phyloP scores from a whole-genome alignment of 2,888 invertebrate species.

The Plagiodera versicolora region DNA sequence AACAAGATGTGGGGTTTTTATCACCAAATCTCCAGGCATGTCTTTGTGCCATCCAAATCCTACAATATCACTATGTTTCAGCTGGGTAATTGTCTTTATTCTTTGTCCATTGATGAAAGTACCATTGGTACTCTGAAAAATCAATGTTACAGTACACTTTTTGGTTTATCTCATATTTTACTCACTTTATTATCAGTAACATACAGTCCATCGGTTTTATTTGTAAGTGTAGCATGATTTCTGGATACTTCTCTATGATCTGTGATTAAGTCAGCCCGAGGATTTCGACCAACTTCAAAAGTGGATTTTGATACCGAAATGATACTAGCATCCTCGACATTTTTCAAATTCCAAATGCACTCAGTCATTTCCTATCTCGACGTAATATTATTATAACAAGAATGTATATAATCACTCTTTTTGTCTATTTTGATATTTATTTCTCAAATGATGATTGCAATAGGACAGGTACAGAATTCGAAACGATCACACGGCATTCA shows the following conservation, averaged over 20 bases:
- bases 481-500: too few species aligned
- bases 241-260: conserved; percentile 22
- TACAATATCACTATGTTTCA: conserved; percentile 57
- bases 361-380: conserved; percentile 15
- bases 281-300: conserved; percentile 25
- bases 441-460: too few species aligned
- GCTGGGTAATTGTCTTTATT: conserved; percentile 50
- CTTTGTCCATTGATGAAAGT: conserved; percentile 58
- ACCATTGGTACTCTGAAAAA: conserved; percentile 63
- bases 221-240: conserved; percentile 25
- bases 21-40: conserved; percentile 4
- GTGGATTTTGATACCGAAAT: conserved; percentile 17
- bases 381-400: background rate
- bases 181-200: conserved; percentile 25
- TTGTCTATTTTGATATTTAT: too few species aligned
- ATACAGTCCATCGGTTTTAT: conserved; percentile 17
- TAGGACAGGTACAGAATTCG: too few species aligned
- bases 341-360: conserved; percentile 22
- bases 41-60: conserved; percentile 55
- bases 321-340: conserved; percentile 12
- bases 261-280: conserved; percentile 22
- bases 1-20: conserved; percentile 13
- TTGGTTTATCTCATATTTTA: background rate
- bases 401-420: background rate
- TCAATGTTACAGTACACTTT: conserved; percentile 17